phyloP scores from a whole-genome alignment of 92 coral and sea anemone genomes.

The Diadumene lineata region DNA sequence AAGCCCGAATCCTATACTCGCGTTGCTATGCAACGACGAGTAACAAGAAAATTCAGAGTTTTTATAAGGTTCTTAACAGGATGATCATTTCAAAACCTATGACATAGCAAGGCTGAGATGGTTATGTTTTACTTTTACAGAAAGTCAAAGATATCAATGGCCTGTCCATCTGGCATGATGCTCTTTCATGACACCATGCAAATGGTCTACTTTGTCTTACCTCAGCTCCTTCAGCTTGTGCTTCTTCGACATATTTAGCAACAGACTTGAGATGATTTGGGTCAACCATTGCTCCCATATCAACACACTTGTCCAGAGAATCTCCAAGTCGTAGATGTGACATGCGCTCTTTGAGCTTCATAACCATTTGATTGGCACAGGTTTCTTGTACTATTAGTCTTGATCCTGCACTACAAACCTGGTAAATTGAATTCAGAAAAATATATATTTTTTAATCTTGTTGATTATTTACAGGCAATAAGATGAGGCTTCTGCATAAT shows the following conservation, averaged over 20 bases:
- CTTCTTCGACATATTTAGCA: constrained; percentile 88
- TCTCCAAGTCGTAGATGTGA: constrained; percentile 83
- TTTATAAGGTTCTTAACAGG: no score
- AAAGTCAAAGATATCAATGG: no score
- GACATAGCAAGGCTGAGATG: no score
- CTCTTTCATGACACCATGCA: no score
- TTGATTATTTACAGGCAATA: not conserved
- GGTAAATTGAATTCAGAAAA: not conserved
- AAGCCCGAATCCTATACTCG: no score
- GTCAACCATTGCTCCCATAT: constrained; percentile 98
- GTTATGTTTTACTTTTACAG: no score
- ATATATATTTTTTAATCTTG: not conserved
- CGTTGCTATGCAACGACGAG: no score
- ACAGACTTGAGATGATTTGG: constrained; percentile 80
- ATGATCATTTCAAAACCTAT: no score
- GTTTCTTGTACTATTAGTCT: constrained; percentile 95
- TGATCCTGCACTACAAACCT: constrained; percentile 99
- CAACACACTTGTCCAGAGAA: constrained; percentile 89
- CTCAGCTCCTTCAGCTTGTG: constrained; percentile 90
- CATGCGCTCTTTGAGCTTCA: constrained; percentile 95
- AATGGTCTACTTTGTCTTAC: no score
- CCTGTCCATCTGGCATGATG: no score
- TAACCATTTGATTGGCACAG: constrained; percentile 77
- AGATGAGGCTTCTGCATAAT: not conserved
- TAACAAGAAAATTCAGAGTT: no score